Evolutionary conservation across 2,113 vertebrate species (phyloP), one percentile per base, ranked within the genome.

Genomic region (Macrotus californicus): DNA sequence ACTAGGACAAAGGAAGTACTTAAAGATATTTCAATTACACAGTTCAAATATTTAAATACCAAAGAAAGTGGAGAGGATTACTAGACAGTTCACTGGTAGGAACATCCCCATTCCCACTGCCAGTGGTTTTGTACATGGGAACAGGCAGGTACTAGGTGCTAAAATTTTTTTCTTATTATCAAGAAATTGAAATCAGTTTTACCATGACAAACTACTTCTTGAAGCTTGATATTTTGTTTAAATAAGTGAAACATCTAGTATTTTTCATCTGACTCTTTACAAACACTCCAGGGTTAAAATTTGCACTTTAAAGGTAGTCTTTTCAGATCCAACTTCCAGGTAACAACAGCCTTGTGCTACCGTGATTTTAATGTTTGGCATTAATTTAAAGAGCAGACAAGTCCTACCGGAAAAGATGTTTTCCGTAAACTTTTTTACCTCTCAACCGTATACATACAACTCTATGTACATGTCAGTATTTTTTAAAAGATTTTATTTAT

Each of bases 1-100:
- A 97, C 14, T 31, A 66, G 24, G 15, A 67, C 14, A 39, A 93
- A 91, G 97, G 96, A 98, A 98, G 95, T 97, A 97, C 97, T 97
- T 96, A 52, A 91, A 97, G 97, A 91, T 97, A 98, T 98, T 98
- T 98, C 96, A 98, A 95, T 96, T 97, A 97, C 95, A 88, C 97
- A 96, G 87, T 96, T 98, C 96, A 97, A 97, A 97, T 94, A 93
- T 96, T 97, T 97, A 97, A 98, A 94, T 89, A 89, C 96, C 97
- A 87, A 96, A 97, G 91, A 94, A 91, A 56, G 36, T 34, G 34
- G 31, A 48, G 48, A 54, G 19, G 66, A 86, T 79, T 84, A 87
- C 50, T 98, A 97, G 94, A 91, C 48, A 94, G 64, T 97, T 92
- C 94, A 97, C 97, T 95, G 94, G 93, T 98, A 97, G 96, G 81